Evolutionary conservation across 2,113 vertebrate genomes (phyloP).

Genomic region (Phaethon lepturus): DNA sequence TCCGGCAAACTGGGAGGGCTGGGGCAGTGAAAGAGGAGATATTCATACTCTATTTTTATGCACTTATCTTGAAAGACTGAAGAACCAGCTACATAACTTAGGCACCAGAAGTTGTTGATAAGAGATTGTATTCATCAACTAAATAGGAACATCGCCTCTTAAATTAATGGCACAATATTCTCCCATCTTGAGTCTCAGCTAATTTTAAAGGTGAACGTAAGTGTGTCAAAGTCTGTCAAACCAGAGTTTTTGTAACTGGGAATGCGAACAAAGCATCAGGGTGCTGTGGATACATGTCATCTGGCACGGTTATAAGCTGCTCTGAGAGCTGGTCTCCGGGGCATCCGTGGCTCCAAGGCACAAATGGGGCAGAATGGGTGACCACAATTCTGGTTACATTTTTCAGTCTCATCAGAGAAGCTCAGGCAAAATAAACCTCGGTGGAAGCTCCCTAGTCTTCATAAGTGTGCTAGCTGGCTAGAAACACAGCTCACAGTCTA

Average conservation of each 20-base stretch:
- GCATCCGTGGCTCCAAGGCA: neutral
- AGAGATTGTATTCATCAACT: neutral
- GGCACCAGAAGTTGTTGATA: neutral
- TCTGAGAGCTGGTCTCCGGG: neutral
- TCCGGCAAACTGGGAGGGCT: neutral
- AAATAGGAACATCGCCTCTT: neutral
- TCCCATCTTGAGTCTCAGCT: neutral
- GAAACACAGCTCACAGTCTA: neutral
- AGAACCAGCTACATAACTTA: neutral
- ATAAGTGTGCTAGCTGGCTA: neutral
- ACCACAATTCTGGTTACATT: neutral
- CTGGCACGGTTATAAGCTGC: neutral
- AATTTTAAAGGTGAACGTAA: fast-evolving
- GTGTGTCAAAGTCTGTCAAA: no score
- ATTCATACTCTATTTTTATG: neutral
- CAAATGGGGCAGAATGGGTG: neutral
- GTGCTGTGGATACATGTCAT: neutral
- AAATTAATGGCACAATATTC: neutral
- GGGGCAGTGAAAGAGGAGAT: neutral
- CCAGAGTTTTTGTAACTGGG: neutral
- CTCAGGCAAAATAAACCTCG: neutral
- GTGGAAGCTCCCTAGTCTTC: neutral
- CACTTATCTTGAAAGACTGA: neutral
- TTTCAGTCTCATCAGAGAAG: neutral
- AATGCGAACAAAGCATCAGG: neutral